Base-by-base conservation (phyloP, 2,797 vertebrate genomes). In the Anguilla marmorata region DNA sequence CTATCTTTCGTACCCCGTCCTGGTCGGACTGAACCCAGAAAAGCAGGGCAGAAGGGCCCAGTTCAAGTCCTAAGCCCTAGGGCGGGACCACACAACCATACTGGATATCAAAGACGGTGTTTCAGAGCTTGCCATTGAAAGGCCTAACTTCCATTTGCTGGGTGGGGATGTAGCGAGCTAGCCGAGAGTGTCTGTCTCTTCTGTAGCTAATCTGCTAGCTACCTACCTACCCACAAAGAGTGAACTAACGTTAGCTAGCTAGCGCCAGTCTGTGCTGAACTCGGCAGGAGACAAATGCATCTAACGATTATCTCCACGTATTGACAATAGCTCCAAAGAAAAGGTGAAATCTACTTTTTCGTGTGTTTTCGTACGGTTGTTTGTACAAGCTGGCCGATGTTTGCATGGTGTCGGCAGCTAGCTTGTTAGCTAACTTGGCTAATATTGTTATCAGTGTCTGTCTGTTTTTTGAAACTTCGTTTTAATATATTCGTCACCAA, bases 101-200 rank as follows among this genome's bases (percentile, higher is more conserved):
- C 56, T 58, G 89, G 63, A 84, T 45, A 45, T 79, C 30, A 52
- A 19, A 85, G 69, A 72, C 86, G 30, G 85, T 85, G 63, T 69
- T 79, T 12, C 63, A 9, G 76, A 74, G 76, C 86, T 83, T 86
- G 63, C 54, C 88, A 85, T 45, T 60, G 69, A 86, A 56, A 56
- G 87, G 89, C 88, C 83, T 76, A n/a, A 37, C 41, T 54, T 86
- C 41, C n/a, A 52, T 41, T 86, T 45, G 24, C 85, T 33, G 72
- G 86, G 58, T 87, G 83, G 82, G 48, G 86, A 86, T 89, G 86
- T 89, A 58, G 82, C 86, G 85, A 74, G 52, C 79, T 87, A 86
- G 85, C 85, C 48, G 60, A 84, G 69, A 76, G 69, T 86, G 50
- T 11, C 45, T 80, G 76, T 54, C 45, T 84, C 50, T 21, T 84